These are phyloP conservation scores for Drosophila eohydei DNA, from an alignment of 2,888 invertebrate genomes.

Conservation along the genomic window DNA sequence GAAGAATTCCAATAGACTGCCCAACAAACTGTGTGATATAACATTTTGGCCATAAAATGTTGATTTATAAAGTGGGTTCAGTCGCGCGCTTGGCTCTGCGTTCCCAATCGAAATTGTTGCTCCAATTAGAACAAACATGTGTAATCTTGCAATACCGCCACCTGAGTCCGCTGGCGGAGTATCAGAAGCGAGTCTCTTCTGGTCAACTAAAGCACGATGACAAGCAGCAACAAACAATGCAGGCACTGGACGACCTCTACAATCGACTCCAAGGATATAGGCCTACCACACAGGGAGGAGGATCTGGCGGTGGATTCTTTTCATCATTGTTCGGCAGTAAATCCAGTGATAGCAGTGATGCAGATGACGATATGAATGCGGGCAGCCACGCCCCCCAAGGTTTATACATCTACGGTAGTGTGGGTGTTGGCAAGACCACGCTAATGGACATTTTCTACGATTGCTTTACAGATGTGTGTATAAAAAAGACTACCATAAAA, in stretches of 20 bases:
- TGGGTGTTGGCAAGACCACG: constrained; percentile 99
- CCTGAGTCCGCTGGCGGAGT: constrained; percentile 86
- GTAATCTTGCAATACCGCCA: constrained; percentile 63
- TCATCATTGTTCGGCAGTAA: constrained; percentile 53
- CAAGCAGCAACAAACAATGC: constrained; percentile 90
- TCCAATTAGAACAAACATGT: constrained; percentile 22
- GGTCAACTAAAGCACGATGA: constrained; percentile 89
- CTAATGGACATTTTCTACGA: constrained; percentile 99
- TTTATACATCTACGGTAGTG: constrained; percentile 95
- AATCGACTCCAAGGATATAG: constrained; percentile 85
- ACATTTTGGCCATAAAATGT: constrained; percentile 41
- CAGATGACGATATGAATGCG: constrained; percentile 59
- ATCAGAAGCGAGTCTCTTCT: constrained; percentile 87
- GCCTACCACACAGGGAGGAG: constrained; percentile 47
- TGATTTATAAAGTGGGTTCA: constrained; percentile 39
- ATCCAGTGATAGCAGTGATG: constrained; percentile 33
- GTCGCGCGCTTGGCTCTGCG: constrained; percentile 36
- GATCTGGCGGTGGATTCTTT: constrained; percentile 52
- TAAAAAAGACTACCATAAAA: background rate
- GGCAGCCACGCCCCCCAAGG: constrained; percentile 86
- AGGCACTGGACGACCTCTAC: constrained; percentile 88
- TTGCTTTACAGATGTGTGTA: constrained; percentile 86
- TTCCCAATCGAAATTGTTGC: constrained; percentile 37
- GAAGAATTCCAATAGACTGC: constrained; percentile 25
- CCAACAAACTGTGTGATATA: constrained; percentile 28